Percentiles rank a stretch among this genome's conserved stretches.
phyloP scores from a whole-genome alignment of 2,113 vertebrate genomes.

The Ailuropoda melanoleuca region DNA sequence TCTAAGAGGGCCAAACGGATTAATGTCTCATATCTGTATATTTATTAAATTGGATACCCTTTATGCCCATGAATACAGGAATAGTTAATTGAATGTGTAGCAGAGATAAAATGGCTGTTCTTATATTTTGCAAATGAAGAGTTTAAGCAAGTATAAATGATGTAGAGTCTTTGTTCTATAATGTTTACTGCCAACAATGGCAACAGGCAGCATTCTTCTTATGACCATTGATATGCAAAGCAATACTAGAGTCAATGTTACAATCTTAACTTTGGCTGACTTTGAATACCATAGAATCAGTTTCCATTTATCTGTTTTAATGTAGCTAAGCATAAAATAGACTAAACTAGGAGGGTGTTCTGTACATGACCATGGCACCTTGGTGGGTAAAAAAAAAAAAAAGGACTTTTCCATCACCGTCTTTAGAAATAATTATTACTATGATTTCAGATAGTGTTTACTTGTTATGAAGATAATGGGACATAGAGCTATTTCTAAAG shows the following conservation, averaged over 20 bases:
- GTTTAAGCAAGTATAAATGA: background rate
- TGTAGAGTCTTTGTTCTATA: background rate
- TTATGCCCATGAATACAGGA: background rate
- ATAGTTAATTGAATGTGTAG: background rate
- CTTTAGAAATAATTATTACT: background rate
- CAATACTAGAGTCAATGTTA: background rate
- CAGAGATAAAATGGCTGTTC: background rate
- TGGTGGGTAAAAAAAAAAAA: background rate
- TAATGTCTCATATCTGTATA: background rate
- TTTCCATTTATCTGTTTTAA: background rate
- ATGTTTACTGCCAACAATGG: background rate
- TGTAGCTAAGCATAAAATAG: background rate
- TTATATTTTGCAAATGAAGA: background rate
- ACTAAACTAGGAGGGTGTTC: background rate
- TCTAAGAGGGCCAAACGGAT: background rate
- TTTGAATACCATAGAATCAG: background rate
- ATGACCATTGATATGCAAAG: background rate
- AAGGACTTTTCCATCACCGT: accelerated
- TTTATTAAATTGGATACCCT: background rate
- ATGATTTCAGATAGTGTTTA: background rate
- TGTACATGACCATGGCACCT: accelerated
- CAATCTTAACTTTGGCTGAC: background rate
- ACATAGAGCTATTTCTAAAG: background rate
- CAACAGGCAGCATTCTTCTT: background rate
- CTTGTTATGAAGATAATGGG: background rate